These are phyloP conservation scores for Pterois miles DNA, from an alignment of 2,797 vertebrate species.

Conservation along the genomic window DNA sequence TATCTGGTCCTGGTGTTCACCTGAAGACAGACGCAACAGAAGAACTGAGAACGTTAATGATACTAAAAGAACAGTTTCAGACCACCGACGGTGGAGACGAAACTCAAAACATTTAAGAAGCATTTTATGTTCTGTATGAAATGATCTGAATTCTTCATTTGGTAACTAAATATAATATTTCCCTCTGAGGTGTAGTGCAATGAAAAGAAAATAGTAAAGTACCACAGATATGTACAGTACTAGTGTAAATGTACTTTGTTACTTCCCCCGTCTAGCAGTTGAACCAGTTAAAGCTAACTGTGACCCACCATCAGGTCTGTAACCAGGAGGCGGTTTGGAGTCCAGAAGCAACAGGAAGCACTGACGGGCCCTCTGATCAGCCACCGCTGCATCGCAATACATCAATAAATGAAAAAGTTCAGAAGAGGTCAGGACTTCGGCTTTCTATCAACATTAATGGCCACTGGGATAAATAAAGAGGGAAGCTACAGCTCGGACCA, in stretches of 20 bases:
- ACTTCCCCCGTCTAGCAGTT: too few relatives aligned
- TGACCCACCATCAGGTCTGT: too few relatives aligned
- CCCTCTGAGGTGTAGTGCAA: not conserved
- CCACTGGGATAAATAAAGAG: slow-evolving; percentile 47
- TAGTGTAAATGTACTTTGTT: not conserved
- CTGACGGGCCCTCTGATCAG: not conserved
- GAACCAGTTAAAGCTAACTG: too few relatives aligned
- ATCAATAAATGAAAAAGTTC: slow-evolving; percentile 35
- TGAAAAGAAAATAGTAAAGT: too few relatives aligned
- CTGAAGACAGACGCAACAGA: not conserved
- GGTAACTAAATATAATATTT: not conserved
- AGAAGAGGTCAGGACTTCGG: slow-evolving; percentile 16
- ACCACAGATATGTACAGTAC: not conserved
- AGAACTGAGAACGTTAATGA: not conserved
- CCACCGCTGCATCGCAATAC: not conserved
- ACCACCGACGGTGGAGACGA: too few relatives aligned
- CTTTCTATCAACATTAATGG: slow-evolving; percentile 37
- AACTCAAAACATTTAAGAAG: too few relatives aligned
- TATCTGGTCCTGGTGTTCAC: not conserved
- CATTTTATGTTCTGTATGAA: not conserved
- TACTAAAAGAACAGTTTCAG: too few relatives aligned
- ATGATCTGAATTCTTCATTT: not conserved
- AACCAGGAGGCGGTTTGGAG: too few relatives aligned
- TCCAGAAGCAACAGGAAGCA: too few relatives aligned
- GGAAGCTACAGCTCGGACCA: too few relatives aligned